These are phyloP conservation scores for Loris lydekkerianus DNA, from an alignment of 2,797 vertebrate genomes.

Conservation along the genomic window DNA sequence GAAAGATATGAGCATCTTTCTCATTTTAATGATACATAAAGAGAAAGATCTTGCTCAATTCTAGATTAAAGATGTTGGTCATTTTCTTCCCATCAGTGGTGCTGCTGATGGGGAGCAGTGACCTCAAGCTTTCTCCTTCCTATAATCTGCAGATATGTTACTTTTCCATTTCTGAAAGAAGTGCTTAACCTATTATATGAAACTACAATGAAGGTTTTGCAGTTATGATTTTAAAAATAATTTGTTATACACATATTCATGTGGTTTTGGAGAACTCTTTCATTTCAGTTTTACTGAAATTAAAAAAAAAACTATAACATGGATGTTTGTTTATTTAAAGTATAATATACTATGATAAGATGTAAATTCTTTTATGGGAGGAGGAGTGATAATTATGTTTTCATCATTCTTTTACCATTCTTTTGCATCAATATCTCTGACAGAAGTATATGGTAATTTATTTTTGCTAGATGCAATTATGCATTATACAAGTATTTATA, in stretches of 20 bases:
- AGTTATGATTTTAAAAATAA: conserved; percentile 54
- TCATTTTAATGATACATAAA: conserved; percentile 74
- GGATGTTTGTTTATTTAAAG: conserved; percentile 64
- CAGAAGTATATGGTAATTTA: conserved; percentile 9
- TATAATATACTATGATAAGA: conserved; percentile 60
- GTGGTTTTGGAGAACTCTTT: conserved; percentile 54
- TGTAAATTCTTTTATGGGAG: conserved; percentile 64
- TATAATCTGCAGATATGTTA: conserved; percentile 63
- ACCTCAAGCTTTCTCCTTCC: conserved; percentile 51
- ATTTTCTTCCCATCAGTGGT: conserved; percentile 68
- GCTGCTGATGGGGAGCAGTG: conserved; percentile 66
- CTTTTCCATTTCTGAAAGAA: conserved; percentile 72
- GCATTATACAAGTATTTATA: conserved; percentile 43
- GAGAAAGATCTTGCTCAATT: conserved; percentile 63
- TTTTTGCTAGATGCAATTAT: conserved; percentile 62
- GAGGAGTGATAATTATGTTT: conserved; percentile 61
- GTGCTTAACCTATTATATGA: conserved; percentile 66
- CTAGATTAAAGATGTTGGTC: conserved; percentile 69
- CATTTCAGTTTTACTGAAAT: conserved; percentile 64
- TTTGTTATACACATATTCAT: conserved; percentile 52
- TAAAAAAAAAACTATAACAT: conserved; percentile 53
- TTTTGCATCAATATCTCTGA: conserved; percentile 56
- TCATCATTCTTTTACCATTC: conserved; percentile 56
- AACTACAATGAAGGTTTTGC: conserved; percentile 63
- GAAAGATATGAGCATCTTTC: conserved; percentile 68